Percentiles rank a stretch among this genome's conserved stretches.
phyloP scores from a whole-genome alignment of 2,888 invertebrate species.

The Phalangium opilio region DNA sequence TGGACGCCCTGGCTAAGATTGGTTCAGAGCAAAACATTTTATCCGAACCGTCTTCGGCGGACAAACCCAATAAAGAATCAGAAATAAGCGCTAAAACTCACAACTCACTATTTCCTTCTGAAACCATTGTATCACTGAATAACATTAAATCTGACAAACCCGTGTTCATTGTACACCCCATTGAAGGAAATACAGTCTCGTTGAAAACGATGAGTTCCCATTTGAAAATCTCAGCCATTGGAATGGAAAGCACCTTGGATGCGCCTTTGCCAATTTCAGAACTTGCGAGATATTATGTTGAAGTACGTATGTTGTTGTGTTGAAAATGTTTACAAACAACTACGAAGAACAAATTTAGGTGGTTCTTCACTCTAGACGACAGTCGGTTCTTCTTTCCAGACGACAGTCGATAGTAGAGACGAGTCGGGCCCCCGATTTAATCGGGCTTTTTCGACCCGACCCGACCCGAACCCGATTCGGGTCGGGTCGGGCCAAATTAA shows the following conservation, averaged over 20 bases:
- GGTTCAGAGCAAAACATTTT: background rate
- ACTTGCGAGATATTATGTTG: constrained; percentile 42
- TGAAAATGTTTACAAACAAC: no score
- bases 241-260: constrained; percentile 68
- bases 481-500: no score
- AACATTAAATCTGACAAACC: constrained; percentile 25
- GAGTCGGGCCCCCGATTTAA: no score
- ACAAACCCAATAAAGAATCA: background rate
- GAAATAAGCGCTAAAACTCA: constrained; percentile 22
- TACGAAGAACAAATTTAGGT: no score
- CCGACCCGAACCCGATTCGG: no score
- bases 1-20: constrained; percentile 49
- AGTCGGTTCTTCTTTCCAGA: no score
- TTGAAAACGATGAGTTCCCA: constrained; percentile 54
- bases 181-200: constrained; percentile 66
- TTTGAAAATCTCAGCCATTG: constrained; percentile 61
- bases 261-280: constrained; percentile 56
- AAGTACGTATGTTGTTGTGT: no score
- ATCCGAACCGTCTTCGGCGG: constrained; percentile 6
- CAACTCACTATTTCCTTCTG: constrained; percentile 61
- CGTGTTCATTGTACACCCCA: constrained; percentile 54
- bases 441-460: no score
- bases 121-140: constrained; percentile 49
- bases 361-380: no score
- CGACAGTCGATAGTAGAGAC: no score